Percentiles rank a stretch among this genome's conserved stretches.
phyloP scores from a whole-genome alignment of 53 echinoderm and acorn worm genomes.

The Holothuria scabra region DNA sequence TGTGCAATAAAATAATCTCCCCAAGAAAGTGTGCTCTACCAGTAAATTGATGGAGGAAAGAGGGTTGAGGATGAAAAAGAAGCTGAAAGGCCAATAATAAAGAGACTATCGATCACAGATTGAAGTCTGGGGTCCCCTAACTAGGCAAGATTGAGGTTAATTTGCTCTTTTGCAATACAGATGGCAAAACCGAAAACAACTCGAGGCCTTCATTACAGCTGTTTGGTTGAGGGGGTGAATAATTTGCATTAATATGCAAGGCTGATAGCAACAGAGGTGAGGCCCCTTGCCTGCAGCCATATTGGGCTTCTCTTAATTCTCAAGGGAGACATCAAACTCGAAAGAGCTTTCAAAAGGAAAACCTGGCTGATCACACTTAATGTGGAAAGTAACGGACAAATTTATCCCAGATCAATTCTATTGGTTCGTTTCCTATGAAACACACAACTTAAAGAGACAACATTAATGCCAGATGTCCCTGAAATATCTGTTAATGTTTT shows the following conservation, averaged over 20 bases:
- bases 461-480: too few relatives aligned
- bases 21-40: too few relatives aligned
- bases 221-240: constrained; percentile 19
- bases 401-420: too few relatives aligned
- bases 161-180: constrained; percentile 46
- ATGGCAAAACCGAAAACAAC: constrained; percentile 29
- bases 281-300: constrained; percentile 36
- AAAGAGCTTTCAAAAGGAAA: constrained; percentile 4
- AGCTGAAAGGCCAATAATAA: too few relatives aligned
- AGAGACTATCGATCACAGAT: too few relatives aligned
- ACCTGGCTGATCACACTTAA: background rate
- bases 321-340: constrained; percentile 32
- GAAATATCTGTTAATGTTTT: too few relatives aligned
- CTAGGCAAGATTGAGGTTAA: constrained; percentile 39
- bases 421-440: too few relatives aligned
- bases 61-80: too few relatives aligned
- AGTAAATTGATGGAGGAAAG: too few relatives aligned
- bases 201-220: constrained; percentile 38
- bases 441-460: too few relatives aligned
- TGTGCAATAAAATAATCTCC: too few relatives aligned
- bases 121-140: constrained; percentile 9
- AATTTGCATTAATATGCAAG: constrained; percentile 28
- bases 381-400: too few relatives aligned
- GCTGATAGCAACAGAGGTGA: background rate
- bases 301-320: constrained; percentile 10